Evolutionary conservation across 2,797 vertebrate genomes (phyloP).

Genomic region (Propithecus perrieri): DNA sequence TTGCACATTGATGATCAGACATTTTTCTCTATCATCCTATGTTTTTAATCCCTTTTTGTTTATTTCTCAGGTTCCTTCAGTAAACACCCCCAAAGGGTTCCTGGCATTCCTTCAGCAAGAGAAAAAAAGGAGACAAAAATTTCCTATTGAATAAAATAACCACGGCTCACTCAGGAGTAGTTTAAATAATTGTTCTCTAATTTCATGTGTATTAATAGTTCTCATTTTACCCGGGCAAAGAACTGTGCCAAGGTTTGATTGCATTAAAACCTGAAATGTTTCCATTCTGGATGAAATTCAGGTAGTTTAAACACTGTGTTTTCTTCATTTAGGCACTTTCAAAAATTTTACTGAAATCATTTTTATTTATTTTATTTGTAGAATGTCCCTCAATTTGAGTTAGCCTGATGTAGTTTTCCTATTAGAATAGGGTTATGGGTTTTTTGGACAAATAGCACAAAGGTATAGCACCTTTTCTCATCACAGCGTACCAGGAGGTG

Average conservation of each 20-base stretch:
- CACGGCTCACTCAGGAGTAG: not conserved
- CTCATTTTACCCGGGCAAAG: constrained; percentile 1
- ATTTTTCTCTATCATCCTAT: not conserved
- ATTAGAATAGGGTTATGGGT: not conserved
- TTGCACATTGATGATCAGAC: not conserved
- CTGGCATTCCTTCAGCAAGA: not conserved
- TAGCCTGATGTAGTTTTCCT: not conserved
- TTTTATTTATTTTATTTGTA: not conserved
- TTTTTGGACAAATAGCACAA: not conserved
- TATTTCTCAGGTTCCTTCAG: not conserved
- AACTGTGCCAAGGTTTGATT: constrained; percentile 9
- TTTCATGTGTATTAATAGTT: constrained; percentile 40
- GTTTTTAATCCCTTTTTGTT: not conserved
- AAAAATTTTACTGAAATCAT: constrained; percentile 1
- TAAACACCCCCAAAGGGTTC: not conserved
- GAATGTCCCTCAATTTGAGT: not conserved
- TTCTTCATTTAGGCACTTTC: not conserved
- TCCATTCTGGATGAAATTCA: constrained; percentile 26
- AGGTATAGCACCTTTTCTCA: not conserved
- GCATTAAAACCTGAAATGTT: constrained; percentile 22
- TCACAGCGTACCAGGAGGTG: not conserved
- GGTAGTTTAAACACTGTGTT: not conserved
- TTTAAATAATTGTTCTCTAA: constrained; percentile 14
- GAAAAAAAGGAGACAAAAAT: not conserved
- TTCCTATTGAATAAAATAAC: constrained; percentile 13